Conservation (phyloP, 2,113 vertebrate genomes). For the Progne subis region DNA sequence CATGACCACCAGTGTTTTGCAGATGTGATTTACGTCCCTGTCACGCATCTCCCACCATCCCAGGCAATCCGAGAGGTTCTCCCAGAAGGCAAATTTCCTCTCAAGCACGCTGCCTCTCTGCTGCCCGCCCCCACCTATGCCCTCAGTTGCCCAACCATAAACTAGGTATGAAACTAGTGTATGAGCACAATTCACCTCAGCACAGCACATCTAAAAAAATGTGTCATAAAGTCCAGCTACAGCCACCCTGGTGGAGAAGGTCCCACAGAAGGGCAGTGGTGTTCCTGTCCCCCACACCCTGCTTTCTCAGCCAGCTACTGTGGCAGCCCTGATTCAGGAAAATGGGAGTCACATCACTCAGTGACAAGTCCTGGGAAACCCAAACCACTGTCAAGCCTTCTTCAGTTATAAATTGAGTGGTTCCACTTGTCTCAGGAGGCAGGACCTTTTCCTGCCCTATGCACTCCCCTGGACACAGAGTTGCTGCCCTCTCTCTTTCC, state of each 20-base stretch:
- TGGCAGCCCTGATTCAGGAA: not conserved
- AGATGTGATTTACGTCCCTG: accelerated
- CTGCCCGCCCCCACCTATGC: not conserved
- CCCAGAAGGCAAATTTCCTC: not conserved
- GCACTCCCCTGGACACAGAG: not conserved
- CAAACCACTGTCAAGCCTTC: not conserved
- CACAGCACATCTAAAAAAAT: not conserved
- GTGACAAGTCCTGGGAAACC: not conserved
- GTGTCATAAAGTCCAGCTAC: not conserved
- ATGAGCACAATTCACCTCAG: accelerated
- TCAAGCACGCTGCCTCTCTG: not conserved
- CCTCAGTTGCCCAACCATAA: not conserved
- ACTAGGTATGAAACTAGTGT: not conserved
- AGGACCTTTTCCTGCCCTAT: not conserved
- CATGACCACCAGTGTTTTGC: accelerated
- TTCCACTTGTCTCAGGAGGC: not conserved
- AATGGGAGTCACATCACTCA: not conserved
- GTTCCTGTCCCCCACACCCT: not conserved
- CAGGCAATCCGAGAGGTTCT: accelerated
- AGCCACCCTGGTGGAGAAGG: not conserved
- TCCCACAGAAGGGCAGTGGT: not conserved
- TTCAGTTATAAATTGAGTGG: too few relatives aligned
- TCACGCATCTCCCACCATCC: not conserved
- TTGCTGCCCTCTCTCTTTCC: not conserved
- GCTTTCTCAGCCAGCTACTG: not conserved